Evolutionary conservation across 2,113 vertebrate species (phyloP).

Genomic region (Eulacestoma nigropectus): DNA sequence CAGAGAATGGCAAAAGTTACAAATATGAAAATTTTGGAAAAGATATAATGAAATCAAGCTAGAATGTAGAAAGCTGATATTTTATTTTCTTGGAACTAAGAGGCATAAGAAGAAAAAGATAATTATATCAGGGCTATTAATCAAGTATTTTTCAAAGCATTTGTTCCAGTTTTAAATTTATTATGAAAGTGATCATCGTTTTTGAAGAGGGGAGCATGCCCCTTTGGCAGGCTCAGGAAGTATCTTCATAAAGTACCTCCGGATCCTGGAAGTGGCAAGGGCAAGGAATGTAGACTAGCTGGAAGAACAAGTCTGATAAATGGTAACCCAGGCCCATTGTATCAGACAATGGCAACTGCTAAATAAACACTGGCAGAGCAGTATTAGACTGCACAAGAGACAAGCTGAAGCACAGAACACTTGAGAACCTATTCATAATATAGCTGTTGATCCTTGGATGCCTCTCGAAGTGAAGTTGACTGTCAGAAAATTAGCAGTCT

Average conservation of each 20-base stretch:
- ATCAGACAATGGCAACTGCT: constrained; percentile 39
- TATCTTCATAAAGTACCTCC: constrained; percentile 1
- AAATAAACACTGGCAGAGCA: constrained; percentile 32
- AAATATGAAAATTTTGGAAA: background rate
- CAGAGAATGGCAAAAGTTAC: background rate
- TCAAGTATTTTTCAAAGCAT: background rate
- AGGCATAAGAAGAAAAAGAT: background rate
- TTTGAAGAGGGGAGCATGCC: background rate
- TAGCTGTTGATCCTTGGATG: background rate
- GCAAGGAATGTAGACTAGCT: constrained; percentile 51
- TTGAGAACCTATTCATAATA: background rate
- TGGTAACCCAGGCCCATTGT: constrained; percentile 32
- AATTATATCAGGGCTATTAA: background rate
- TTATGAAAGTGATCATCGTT: background rate
- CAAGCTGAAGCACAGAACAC: background rate
- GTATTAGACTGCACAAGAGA: background rate
- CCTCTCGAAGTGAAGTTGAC: background rate
- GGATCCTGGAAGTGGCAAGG: constrained; percentile 25
- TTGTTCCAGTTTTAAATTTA: background rate
- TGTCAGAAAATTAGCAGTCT: background rate
- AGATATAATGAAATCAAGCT: background rate
- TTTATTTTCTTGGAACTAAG: background rate
- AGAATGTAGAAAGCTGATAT: background rate
- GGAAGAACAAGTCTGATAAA: constrained; percentile 57
- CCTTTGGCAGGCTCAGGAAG: background rate